phyloP scores from a whole-genome alignment of 1,140 invertebrate species.

The Magallana gigas region DNA sequence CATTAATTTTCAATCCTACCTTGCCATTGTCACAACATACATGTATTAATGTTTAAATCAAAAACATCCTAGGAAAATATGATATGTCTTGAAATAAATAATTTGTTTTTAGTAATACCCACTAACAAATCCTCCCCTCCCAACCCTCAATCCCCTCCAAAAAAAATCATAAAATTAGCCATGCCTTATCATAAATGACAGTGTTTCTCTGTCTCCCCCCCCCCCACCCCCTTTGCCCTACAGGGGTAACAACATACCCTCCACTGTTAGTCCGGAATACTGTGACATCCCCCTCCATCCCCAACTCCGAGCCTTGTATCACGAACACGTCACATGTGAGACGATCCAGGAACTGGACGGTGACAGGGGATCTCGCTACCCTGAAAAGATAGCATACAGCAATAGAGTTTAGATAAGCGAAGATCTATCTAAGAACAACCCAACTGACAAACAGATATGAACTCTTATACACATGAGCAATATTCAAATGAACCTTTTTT shows the following conservation, averaged over 20 bases:
- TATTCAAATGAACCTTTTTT: no score
- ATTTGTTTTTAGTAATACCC: no score
- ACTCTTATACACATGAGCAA: no score
- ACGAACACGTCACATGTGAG: constrained; percentile 11
- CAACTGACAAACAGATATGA: no score
- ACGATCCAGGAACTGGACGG: not conserved
- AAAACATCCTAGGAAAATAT: no score
- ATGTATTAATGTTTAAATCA: no score
- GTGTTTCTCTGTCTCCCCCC: not conserved
- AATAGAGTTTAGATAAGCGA: no score
- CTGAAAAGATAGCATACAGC: not conserved
- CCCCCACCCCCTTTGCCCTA: no score
- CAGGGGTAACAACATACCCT: not conserved
- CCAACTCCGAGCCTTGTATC: constrained; percentile 28
- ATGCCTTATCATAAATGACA: not conserved
- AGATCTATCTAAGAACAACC: no score
- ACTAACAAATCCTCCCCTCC: not conserved
- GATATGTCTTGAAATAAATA: no score
- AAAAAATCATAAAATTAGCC: not conserved
- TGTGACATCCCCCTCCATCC: constrained; percentile 38
- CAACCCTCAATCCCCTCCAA: no score
- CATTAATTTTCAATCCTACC: not conserved
- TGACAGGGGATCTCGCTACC: not conserved
- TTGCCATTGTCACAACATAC: no score
- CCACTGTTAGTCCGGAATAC: constrained; percentile 2